Base-by-base conservation (phyloP, 2,888 invertebrate genomes). In the Cryptops parisi region DNA sequence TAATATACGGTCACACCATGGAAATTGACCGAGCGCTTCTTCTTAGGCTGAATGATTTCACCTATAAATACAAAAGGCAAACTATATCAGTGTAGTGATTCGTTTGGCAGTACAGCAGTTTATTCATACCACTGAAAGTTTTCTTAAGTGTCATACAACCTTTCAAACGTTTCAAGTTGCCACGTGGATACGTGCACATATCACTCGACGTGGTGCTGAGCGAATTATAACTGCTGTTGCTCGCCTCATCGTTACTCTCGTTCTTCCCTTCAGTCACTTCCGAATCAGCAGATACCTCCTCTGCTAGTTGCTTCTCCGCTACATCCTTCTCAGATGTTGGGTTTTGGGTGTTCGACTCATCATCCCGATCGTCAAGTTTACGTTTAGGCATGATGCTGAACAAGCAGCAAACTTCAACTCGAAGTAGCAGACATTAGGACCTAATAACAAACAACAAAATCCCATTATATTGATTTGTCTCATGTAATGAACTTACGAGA, bases 1-100 rank as follows among this genome's bases (percentile, higher is more conserved):
- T 94, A 96, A 70, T 80, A 96, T 9, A 96, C 91, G 21, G 89
- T 89, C 0, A 96, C 94, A 60, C 80, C 83, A 62, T 90, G 84
- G 68, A 96, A 96, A 59, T 82, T 79, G 58, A 96, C 89, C 43
- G 79, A 80, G 62, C 82, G 80, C 70, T 85, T 88, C 64, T 78
- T 78, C 66, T 81, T 83, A 19, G 51, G 40, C 22, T 50, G 51
- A 48, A 53, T 54, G 26, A 21, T 23, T 38, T 50, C 49, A 17
- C 21, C 49, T 49, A 24, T 2, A 3, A 38, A 2, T 21, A 39
- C 4, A 49, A 39, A 22, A 46, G 17, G 38, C 9, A 33, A 33
- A 9, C 12, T 12, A 33, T 33, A 33, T 33, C 12, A 33, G n/a
- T 33, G 9, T 12, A 9, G 38, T 9, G 38, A 12, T 12, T 33